Evolutionary conservation across 2,888 invertebrate genomes (phyloP), one percentile per base, ranked within the genome.

Genomic region (Xanthorhoe spadicearia): DNA sequence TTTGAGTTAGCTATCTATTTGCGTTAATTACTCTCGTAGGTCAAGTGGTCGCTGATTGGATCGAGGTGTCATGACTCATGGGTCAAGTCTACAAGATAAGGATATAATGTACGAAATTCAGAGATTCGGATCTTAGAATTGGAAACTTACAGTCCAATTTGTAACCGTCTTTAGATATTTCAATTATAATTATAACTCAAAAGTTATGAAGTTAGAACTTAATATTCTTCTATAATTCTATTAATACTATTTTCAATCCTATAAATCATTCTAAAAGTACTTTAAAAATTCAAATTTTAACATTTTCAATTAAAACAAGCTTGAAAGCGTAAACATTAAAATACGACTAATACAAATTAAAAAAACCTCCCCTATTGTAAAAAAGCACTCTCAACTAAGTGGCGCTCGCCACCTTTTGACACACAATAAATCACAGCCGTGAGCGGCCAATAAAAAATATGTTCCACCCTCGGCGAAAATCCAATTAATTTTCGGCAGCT

Each of bases 381-480:
- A 89, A 83, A 86, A 89, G 82, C 87, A 86, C 88, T 90, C 88
- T 77, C 81, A 83, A 83, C 89, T 90, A 92, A 93, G 90, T 92
- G 92, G 89, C 90, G 89, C 87, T 91, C 92, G 88, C 92, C 92
- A 92, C 92, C 92, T 91, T 91, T 89, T 92, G 92, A 92, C 91
- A 91, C 88, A 90, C 90, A 88, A 92, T 93, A 92, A 92, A 93
- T 93, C 92, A 92, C 86, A 86, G 86, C 87, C 85, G 86, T 87
- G 90, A 90, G 89, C 89, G 90, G 89, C 90, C 89, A 91, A 92
- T 92, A 92, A 92, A 92, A 92, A 92, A 92, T 92, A 90, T 92
- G 92, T 91, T 92, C 87, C 89, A 90, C 92, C 92, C 92, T 90
- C 92, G 87, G 89, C 88, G 91, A 90, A 92, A 92, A 92, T 92